Percentiles rank a stretch among this genome's conserved stretches.
Evolutionary conservation across 2,888 invertebrate genomes (phyloP).

Genomic region (Tortricodes alternella): DNA sequence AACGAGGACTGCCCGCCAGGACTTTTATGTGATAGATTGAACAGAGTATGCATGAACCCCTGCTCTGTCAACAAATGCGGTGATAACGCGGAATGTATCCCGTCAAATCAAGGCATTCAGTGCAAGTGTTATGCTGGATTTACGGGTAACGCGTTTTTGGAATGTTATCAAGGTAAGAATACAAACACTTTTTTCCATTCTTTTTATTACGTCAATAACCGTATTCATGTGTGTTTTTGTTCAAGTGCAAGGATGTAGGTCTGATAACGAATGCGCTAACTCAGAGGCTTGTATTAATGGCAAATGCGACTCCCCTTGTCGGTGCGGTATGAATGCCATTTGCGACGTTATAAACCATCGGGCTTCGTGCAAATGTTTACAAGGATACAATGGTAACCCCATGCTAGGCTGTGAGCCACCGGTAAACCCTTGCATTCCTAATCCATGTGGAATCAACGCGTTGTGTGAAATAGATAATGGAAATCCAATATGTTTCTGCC

Average conservation of each 20-base stretch:
- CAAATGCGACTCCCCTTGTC: conserved; percentile 89
- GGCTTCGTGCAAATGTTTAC: conserved; percentile 90
- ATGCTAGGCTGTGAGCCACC: conserved; percentile 87
- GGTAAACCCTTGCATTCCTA: conserved; percentile 90
- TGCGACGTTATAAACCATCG: conserved; percentile 92
- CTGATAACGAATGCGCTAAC: conserved; percentile 87
- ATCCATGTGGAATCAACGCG: conserved; percentile 94
- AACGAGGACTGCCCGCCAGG: conserved; percentile 96
- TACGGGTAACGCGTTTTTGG: conserved; percentile 89
- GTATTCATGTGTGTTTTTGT: conserved; percentile 31
- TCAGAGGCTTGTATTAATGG: conserved; percentile 90
- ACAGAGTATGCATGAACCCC: conserved; percentile 92
- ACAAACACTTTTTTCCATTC: neutral
- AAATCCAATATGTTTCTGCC: conserved; percentile 94
- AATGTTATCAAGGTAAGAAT: conserved; percentile 84
- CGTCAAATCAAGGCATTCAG: conserved; percentile 88
- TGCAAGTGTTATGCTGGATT: conserved; percentile 89
- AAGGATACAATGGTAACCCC: conserved; percentile 92
- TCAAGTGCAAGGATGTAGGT: conserved; percentile 87
- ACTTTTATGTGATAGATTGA: conserved; percentile 91
- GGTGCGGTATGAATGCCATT: conserved; percentile 90
- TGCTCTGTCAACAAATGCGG: conserved; percentile 91
- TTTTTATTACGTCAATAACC: neutral
- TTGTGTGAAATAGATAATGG: conserved; percentile 92
- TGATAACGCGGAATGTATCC: conserved; percentile 90